Evolutionary conservation across 1,140 invertebrate genomes (phyloP), one percentile per base, ranked within the genome.

Genomic region (Drosophila ercepeae): DNA sequence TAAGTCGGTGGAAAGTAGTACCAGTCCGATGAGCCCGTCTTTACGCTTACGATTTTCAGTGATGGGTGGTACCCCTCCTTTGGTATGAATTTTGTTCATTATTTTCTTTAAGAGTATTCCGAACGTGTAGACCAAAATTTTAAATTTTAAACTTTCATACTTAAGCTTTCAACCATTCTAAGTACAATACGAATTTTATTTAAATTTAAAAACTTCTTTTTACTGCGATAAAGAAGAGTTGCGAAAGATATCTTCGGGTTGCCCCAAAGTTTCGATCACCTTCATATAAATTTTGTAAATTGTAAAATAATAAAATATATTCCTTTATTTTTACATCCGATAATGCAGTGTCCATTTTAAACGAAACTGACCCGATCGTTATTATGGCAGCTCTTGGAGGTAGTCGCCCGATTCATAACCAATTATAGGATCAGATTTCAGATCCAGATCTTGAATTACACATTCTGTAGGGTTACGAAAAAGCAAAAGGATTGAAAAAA

Each of bases 1-100:
- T 67, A 67, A 32, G 58, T 65, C 58, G 61, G 14, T 39, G 14
- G 36, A 21, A 21, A n/a, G 27, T 45, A 63, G 23, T 50, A 27
- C 25, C 41, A 60, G 18, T 61, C 42, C 36, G 23, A 39, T 18
- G 8, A 63, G 11, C 13, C 45, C 60, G 34, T 58, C 46, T 58
- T 48, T 49, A 48, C 32, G 29, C 45, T n/a, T 32, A 64, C 19
- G 6, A 32, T 7, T 21, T 8, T 25, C 60, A 64, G 55, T 61
- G 60, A 64, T 64, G 55, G 55, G 16, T 45, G 21, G 9, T n/a
- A 7, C 6, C 11, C 36, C 36, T 39, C 13, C 36, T 39, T 39
- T 39, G 13, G 36, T 39, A 39, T 39, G n/a, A 39, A 13, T 16
- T 39, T 39, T 16, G 29, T 32, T 39, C n/a, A 39, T 16, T 16